phyloP scores from a whole-genome alignment of 1,140 invertebrate species.

The Drosophila seguyi region DNA sequence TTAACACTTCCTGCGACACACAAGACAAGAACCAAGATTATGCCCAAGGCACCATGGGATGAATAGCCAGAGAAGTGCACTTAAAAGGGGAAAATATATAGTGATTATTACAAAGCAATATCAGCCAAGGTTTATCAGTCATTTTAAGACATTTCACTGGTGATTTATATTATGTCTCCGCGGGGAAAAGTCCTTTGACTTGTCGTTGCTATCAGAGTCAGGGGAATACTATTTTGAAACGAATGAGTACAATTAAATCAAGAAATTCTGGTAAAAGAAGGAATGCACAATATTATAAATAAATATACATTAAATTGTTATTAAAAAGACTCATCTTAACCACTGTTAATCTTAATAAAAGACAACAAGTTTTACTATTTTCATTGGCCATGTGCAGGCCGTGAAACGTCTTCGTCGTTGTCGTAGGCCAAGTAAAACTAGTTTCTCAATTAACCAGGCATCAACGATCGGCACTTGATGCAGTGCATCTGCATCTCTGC shows the following conservation, averaged over 20 bases:
- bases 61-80: neutral
- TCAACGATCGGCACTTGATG: conserved; percentile 38
- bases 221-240: neutral
- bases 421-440: conserved; percentile 60
- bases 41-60: conserved; percentile 23
- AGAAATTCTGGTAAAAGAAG: neutral
- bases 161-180: conserved; percentile 38
- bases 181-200: conserved; percentile 6
- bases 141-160: neutral
- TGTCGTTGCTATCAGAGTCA: conserved; percentile 2
- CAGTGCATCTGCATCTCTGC: conserved; percentile 25
- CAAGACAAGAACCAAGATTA: conserved; percentile 41
- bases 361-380: conserved; percentile 32
- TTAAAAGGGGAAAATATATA: neutral
- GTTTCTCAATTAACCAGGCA: conserved; percentile 80
- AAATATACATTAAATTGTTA: neutral
- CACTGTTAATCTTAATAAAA: conserved; percentile 27
- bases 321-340: too few species aligned
- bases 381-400: conserved; percentile 19
- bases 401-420: conserved; percentile 19
- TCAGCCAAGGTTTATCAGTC: conserved; percentile 13
- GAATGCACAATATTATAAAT: neutral
- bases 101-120: neutral
- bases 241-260: neutral
- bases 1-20: conserved; percentile 83